Conservation (phyloP, 2,113 vertebrate genomes). For the Erythrolamprus reginae region DNA sequence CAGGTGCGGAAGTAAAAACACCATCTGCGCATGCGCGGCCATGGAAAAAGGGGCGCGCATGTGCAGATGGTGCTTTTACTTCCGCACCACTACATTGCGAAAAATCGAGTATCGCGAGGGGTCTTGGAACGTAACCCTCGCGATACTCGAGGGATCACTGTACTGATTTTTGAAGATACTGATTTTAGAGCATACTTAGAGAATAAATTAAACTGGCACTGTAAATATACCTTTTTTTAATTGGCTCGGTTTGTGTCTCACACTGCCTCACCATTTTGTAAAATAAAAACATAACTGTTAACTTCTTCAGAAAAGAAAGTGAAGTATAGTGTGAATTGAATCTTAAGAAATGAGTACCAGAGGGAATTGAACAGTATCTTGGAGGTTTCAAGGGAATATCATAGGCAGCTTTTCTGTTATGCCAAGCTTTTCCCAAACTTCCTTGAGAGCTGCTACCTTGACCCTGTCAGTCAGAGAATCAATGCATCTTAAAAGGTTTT, state of each 20-base stretch:
- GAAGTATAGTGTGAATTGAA: slow-evolving; percentile 22
- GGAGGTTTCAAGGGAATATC: neutral
- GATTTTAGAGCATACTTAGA: neutral
- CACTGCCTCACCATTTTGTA: neutral
- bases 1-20: no score
- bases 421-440: neutral
- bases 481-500: neutral
- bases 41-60: no score
- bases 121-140: no score
- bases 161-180: neutral
- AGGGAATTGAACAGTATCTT: slow-evolving; percentile 3
- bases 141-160: no score
- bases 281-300: neutral
- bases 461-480: neutral
- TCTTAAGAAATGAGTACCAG: slow-evolving; percentile 10
- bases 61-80: no score
- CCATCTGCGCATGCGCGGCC: no score
- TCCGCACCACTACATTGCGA: no score
- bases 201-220: neutral
- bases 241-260: neutral
- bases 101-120: no score
- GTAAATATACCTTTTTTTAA: neutral
- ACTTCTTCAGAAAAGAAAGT: slow-evolving; percentile 8
- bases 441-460: neutral
- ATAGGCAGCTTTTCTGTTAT: slow-evolving; percentile 1